phyloP scores from a whole-genome alignment of 2,888 invertebrate genomes.

The Dynastes maya region DNA sequence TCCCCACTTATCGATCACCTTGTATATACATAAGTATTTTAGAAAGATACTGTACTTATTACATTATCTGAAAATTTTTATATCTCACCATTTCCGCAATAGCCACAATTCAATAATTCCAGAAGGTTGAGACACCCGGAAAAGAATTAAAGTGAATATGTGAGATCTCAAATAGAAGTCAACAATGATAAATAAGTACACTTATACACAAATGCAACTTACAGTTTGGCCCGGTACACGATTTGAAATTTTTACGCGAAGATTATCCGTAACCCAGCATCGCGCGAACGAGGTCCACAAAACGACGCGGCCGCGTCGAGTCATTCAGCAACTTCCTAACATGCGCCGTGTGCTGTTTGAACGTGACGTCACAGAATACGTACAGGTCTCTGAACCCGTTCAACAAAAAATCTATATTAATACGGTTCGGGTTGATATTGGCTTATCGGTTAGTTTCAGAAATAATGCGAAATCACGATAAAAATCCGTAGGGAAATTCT shows the following conservation, averaged over 20 bases:
- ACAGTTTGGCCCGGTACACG: no score
- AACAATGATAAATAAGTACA: no score
- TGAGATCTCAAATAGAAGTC: no score
- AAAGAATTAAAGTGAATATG: no score
- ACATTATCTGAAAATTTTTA: no score
- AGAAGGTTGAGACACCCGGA: no score
- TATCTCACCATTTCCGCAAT: no score
- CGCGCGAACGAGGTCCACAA: constrained; percentile 43
- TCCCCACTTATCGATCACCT: no score
- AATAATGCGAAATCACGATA: constrained; percentile 45
- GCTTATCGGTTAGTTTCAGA: constrained; percentile 55
- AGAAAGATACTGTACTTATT: no score
- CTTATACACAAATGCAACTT: no score
- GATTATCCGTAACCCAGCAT: constrained; percentile 13
- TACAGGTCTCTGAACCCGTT: constrained; percentile 61
- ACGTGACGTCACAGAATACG: constrained; percentile 60
- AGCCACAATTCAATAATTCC: background rate
- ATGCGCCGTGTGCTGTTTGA: constrained; percentile 63
- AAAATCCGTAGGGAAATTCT: constrained; percentile 19
- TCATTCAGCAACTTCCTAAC: constrained; percentile 65
- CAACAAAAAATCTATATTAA: constrained; percentile 60
- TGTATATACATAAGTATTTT: no score
- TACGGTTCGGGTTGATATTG: constrained; percentile 57
- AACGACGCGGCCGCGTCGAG: constrained; percentile 57
- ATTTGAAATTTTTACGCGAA: no score